These are phyloP conservation scores for Gerris lacustris DNA, from an alignment of 2,888 invertebrate genomes.

Conservation along the genomic window DNA sequence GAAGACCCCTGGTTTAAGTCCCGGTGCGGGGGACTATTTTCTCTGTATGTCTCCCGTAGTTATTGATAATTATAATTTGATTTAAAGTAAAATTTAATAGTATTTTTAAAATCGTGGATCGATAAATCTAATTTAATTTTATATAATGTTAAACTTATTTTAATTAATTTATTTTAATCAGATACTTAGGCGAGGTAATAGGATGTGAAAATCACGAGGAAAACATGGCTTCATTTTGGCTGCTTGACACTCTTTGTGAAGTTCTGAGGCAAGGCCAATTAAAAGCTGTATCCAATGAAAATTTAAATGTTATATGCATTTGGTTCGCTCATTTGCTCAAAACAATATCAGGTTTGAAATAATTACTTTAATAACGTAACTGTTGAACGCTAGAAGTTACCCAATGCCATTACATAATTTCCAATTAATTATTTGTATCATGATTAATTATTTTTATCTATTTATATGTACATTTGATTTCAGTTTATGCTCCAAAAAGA, in stretches of 20 bases:
- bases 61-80: too few species aligned
- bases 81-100: too few species aligned
- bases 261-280: background rate
- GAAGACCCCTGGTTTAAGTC: too few species aligned
- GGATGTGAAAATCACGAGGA: background rate
- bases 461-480: background rate
- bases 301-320: background rate
- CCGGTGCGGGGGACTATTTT: too few species aligned
- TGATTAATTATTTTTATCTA: background rate
- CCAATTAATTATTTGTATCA: background rate
- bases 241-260: background rate
- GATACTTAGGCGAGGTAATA: background rate
- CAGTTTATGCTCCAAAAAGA: background rate
- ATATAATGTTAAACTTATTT: too few species aligned
- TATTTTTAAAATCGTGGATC: too few species aligned
- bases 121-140: too few species aligned
- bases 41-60: too few species aligned
- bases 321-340: background rate
- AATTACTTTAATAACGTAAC: background rate
- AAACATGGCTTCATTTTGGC: background rate
- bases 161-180: background rate
- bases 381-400: background rate
- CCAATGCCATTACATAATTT: too few species aligned
- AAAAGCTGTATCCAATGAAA: conserved; percentile 2
- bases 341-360: background rate